Base-by-base conservation (phyloP, 2,888 invertebrate genomes). In the Sinhomidia bicolor region DNA sequence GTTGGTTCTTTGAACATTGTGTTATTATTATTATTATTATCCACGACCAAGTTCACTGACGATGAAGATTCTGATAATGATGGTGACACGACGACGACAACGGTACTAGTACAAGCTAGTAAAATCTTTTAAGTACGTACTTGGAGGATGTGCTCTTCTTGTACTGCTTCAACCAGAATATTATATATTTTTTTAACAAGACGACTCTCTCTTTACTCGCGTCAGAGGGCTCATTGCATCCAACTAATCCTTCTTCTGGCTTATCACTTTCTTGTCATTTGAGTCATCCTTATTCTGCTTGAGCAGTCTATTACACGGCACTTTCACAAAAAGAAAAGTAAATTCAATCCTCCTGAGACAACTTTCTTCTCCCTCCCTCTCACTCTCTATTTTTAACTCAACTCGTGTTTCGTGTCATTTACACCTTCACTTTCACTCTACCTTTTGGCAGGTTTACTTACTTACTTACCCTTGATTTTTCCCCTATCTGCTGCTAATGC, bases 241-340 rank as follows among this genome's bases (percentile, higher is more conserved):
- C 65, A 17, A 20, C 65, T 65, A 65, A 65, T 32, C 32, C 65
- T 62, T 65, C 14, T 65, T 32, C 26, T 65, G 65, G 65, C 65
- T 65, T 32, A 65, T 65, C 65, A 65, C 65, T 65, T 65, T 29
- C 65, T n/a, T 32, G 32, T 65, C 65, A 32, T 65, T 65, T 65
- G 65, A 65, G 65, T 65, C 65, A 32, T 14, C 32, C 32, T 65
- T n/a, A 32, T 65, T 65, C 65, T 32, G 65, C 32, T 32, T 65
- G 65, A 65, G 14, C 65, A 1, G n/a, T 65, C 32, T 32, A 14
- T 65, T 32, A 32, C 65, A 65, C 14, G 29, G 65, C n/a, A 65
- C 32, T 65, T 65, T 4, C 23, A 60, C 29, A 60, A 60, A 60
- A 60, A 60, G 29, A 14, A 26, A 60, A 20, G 65, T 20, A 65